Evolutionary conservation across 2,113 vertebrate species (phyloP), one percentile per base, ranked within the genome.

Genomic region (Cyprinodon tularosa): DNA sequence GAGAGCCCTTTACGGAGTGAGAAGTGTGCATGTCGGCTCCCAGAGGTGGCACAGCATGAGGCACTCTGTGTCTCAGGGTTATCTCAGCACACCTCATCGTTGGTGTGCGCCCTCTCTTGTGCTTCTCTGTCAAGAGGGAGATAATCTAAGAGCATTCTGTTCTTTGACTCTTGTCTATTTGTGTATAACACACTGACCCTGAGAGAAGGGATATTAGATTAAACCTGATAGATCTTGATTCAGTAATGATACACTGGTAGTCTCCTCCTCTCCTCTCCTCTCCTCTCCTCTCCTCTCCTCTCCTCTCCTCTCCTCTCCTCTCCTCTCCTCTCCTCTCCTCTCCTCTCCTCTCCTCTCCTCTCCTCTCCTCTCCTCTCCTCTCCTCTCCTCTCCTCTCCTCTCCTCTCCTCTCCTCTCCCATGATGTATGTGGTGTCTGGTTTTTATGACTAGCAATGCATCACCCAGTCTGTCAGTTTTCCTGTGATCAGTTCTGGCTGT

Each of bases 1-100:
- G 47, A 80, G 84, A 82, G 77, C 81, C 77, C 79, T 86, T 84
- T 71, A 81, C 84, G 81, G 53, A 86, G 72, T 72, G 84, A 78
- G 72, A 69, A 62, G 80, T 10, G 5, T 48, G 10, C 63, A 38
- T 4, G 67, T 74, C 59, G 48, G 71, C 80, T 78, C 62, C 74
- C 44, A n/a, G 64, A 77, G 61, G 84, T 71, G 48, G 74, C 83
- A 62, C 85, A 69, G 81, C 68, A 10, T 66, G 81, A 74, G 72
- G 66, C 17, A 40, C 53, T 62, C 40, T 7, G 53, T 40, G 77
- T 66, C 59, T 81, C 48, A 3, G 50, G 79, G 87, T 90, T 88
- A 88, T 87, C 88, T 73, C 70, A 6, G 15, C 36, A 9, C 77
- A 71, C 73, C 80, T 86, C 83, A 82, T 86, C 59, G 29, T 50